These are phyloP conservation scores for Morpho deidamia DNA, from an alignment of 2,888 invertebrate genomes.

Conservation along the genomic window DNA sequence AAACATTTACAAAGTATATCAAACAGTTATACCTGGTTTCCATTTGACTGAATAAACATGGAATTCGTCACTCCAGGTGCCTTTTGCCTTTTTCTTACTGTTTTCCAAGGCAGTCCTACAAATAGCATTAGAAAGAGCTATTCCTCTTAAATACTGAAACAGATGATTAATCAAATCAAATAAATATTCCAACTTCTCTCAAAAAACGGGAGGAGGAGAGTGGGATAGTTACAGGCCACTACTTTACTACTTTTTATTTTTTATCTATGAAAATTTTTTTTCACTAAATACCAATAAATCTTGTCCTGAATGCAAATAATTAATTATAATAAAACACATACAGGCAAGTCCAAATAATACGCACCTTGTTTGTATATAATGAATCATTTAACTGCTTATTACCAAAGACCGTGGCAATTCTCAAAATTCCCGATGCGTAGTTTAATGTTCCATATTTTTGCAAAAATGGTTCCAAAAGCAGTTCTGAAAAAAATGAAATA, in stretches of 20 bases:
- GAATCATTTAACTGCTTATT: slow-evolving; percentile 57
- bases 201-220: too few species aligned
- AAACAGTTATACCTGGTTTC: slow-evolving; percentile 77
- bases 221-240: too few species aligned
- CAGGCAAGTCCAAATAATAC: too few species aligned
- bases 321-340: background rate
- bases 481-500: slow-evolving; percentile 15
- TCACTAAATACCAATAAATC: background rate
- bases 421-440: slow-evolving; percentile 80
- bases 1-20: too few species aligned
- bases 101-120: background rate
- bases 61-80: slow-evolving; percentile 75
- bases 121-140: background rate
- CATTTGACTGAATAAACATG: slow-evolving; percentile 83
- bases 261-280: background rate
- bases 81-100: slow-evolving; percentile 27
- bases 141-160: too few species aligned
- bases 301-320: background rate
- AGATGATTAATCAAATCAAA: too few species aligned
- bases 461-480: slow-evolving; percentile 63
- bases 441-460: slow-evolving; percentile 72
- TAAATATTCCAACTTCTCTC: too few species aligned
- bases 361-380: slow-evolving; percentile 48
- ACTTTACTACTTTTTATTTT: too few species aligned
- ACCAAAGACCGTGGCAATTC: slow-evolving; percentile 81